phyloP scores from a whole-genome alignment of 2,113 vertebrate species.

The Sardina pilchardus region DNA sequence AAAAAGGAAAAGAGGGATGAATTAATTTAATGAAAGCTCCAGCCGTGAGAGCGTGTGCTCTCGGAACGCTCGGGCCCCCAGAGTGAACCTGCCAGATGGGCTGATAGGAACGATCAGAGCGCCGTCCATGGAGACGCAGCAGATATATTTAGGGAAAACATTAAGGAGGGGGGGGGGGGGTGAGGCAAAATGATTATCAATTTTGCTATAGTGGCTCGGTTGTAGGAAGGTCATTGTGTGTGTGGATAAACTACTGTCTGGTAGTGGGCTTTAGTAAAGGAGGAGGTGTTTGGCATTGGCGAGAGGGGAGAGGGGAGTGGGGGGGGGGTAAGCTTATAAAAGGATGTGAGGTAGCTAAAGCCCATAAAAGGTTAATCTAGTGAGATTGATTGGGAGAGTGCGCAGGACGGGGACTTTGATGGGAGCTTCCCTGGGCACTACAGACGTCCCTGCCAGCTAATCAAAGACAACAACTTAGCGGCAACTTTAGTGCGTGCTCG shows the following conservation, averaged over 20 bases:
- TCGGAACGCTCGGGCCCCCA: slow-evolving; percentile 45
- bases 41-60: slow-evolving; percentile 42
- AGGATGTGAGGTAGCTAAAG: not conserved
- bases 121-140: slow-evolving; percentile 50
- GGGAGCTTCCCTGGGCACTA: not conserved
- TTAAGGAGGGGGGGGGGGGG: not conserved
- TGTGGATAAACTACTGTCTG: not conserved
- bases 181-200: not conserved
- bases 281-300: not conserved
- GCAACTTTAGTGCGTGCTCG: not conserved
- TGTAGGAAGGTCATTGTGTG: not conserved
- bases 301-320: not conserved
- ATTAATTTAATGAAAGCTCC: slow-evolving; percentile 66
- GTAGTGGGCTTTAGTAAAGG: not conserved
- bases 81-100: slow-evolving; percentile 60
- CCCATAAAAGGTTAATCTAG: slow-evolving; percentile 1
- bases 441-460: slow-evolving; percentile 46
- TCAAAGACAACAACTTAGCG: slow-evolving; percentile 21
- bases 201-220: slow-evolving; percentile 18
- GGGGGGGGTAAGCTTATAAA: not conserved
- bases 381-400: not conserved
- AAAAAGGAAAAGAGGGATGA: slow-evolving; percentile 31
- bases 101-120: slow-evolving; percentile 60
- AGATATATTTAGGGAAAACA: slow-evolving; percentile 45
- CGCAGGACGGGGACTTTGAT: not conserved